Conservation (phyloP, 2,797 vertebrate genomes). For the Melanotaenia maccullochi region DNA sequence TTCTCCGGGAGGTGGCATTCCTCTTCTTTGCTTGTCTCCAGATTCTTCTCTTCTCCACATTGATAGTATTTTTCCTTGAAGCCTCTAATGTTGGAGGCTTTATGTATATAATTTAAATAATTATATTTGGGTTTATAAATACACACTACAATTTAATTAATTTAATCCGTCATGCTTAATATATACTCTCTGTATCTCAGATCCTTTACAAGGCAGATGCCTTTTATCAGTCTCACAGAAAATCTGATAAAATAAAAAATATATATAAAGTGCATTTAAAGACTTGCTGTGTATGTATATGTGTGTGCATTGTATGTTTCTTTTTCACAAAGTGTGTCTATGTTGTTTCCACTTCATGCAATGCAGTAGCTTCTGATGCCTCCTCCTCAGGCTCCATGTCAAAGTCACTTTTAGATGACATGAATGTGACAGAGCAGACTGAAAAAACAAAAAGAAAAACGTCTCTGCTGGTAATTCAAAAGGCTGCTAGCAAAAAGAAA, state of each 20-base stretch:
- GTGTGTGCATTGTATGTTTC: not conserved
- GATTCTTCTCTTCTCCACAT: not conserved
- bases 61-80: not conserved
- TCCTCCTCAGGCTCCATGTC: conserved; percentile 67
- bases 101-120: not conserved
- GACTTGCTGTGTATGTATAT: conserved; percentile 16
- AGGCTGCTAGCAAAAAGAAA: conserved; percentile 35
- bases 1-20: not conserved
- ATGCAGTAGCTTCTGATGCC: conserved; percentile 55
- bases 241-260: conserved; percentile 21
- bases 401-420: conserved; percentile 71
- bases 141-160: not conserved
- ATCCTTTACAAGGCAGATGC: conserved; percentile 24
- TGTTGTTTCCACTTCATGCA: conserved; percentile 37
- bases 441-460: conserved; percentile 31
- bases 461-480: conserved; percentile 60
- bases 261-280: conserved; percentile 9
- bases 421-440: conserved; percentile 62
- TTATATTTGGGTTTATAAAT: not conserved
- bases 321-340: conserved; percentile 12
- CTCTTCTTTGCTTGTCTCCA: not conserved
- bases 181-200: conserved; percentile 13
- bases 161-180: not conserved
- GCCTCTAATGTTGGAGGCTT: not conserved
- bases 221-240: conserved; percentile 42